Conservation (phyloP, 2,797 vertebrate genomes). For the Margarornis squamiger region DNA sequence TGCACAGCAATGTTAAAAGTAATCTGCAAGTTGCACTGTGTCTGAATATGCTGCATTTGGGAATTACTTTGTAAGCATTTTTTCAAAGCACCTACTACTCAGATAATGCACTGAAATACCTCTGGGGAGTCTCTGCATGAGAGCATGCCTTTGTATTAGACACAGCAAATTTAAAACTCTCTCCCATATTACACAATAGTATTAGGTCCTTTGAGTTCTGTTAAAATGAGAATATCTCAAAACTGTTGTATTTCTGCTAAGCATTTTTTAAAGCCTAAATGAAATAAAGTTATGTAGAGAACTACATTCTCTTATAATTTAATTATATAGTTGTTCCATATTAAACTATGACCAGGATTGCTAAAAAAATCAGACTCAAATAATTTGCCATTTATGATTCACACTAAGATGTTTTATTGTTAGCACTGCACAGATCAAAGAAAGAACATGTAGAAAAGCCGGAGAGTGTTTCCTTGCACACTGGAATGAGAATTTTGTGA, state of each 20-base stretch:
- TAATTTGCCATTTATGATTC: constrained; percentile 34
- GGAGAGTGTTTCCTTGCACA: constrained; percentile 40
- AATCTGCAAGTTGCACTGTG: background rate
- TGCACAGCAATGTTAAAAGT: background rate
- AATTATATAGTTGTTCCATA: background rate
- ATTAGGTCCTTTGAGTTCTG: background rate
- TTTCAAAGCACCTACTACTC: background rate
- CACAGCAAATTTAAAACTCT: constrained; percentile 16
- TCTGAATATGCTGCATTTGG: background rate
- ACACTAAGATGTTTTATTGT: constrained; percentile 3
- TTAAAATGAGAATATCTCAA: constrained; percentile 2
- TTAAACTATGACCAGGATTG: background rate
- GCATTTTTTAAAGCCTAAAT: background rate
- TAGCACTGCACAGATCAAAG: constrained; percentile 41
- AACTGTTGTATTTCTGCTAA: background rate
- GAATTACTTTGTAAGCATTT: background rate
- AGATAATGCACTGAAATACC: background rate
- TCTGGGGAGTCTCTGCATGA: background rate
- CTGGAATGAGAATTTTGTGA: constrained; percentile 52
- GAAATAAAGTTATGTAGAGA: background rate
- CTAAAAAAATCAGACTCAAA: background rate
- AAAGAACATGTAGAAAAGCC: constrained; percentile 53
- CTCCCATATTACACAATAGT: background rate
- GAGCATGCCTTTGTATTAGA: background rate
- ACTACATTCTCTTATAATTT: background rate